phyloP scores from a whole-genome alignment of 1,140 invertebrate genomes.

The Gryllus bimaculatus region DNA sequence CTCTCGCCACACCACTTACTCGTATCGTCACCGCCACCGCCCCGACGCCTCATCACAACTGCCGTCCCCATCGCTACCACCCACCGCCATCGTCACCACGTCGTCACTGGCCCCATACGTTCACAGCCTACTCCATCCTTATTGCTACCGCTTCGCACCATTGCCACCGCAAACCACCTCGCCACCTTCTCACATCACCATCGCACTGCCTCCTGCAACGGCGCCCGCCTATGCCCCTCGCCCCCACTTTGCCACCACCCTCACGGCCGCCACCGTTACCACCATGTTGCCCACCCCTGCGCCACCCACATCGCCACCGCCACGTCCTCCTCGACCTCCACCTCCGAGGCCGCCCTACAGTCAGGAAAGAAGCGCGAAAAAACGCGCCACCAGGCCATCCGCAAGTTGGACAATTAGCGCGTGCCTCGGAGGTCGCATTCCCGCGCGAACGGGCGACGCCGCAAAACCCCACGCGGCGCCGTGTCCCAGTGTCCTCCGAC shows the following conservation, averaged over 20 bases:
- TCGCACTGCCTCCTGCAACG: not conserved
- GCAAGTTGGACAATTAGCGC: too few species aligned
- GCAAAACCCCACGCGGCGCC: too few species aligned
- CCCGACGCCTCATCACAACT: too few species aligned
- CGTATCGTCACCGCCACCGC: too few species aligned
- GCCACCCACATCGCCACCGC: not conserved
- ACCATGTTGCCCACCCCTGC: not conserved
- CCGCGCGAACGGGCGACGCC: too few species aligned
- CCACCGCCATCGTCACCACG: not conserved
- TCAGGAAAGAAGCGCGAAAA: too few species aligned
- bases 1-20: not conserved
- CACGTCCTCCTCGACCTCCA: not conserved
- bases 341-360: not conserved
- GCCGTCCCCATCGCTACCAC: not conserved
- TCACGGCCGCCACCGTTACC: not conserved
- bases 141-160: not conserved
- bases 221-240: not conserved
- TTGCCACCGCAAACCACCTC: not conserved
- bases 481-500: too few species aligned
- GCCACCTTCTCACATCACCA: not conserved
- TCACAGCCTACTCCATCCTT: too few species aligned
- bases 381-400: too few species aligned
- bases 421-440: too few species aligned
- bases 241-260: not conserved
- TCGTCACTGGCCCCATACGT: too few species aligned